Base-by-base conservation (phyloP, 2,113 vertebrate genomes). In the Erinaceus europaeus region DNA sequence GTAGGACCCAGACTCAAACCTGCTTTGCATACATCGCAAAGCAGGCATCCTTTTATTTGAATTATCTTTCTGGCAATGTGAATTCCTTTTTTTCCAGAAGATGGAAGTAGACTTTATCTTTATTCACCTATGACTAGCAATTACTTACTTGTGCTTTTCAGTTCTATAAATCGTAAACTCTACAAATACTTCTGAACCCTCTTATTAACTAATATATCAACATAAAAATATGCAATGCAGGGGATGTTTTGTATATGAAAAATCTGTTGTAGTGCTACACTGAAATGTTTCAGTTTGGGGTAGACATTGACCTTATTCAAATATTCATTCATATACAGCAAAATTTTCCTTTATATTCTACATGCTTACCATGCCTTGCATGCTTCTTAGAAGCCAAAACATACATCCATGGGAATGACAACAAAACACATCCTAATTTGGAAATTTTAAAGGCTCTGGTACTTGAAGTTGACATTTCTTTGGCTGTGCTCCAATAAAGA, bases 391-490 rank as follows among this genome's bases (percentile, higher is more conserved):
- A 88, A 93, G 55, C 84, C 46, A 79, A 90, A 92, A 82, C 8
- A 32, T 36, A 89, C 27, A 82, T 85, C 32, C 27, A 48, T 42
- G 84, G 67, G 79, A 76, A 84, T 94, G 67, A 85, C 89, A 89
- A 38, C 65, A 88, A 87, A 91, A 32, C 14, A 64, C 71, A 90
- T 84, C 78, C 89, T 82, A 82, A 82, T 88, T 86, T 1, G 10
- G 71, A 55, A 82, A 88, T 83, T 90, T 90, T 64, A 78, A 62
- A 88, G 75, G 23, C 57, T 59, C 65, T 90, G 78, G 62, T 78
- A 91, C 68, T 93, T 94, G 62, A 76, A 72, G 44, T 38, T 92
- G 78, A 91, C 68, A 61, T 2, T 75, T 87, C 6, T 23, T 89
- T 92, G 94, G 93, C 87, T 69, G 32, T 65, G 23, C 17, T 71